A percentile compares a stretch with the other conserved stretches of the same genome.
phyloP scores from a whole-genome alignment of 2,113 vertebrate genomes.

The Sprattus sprattus region DNA sequence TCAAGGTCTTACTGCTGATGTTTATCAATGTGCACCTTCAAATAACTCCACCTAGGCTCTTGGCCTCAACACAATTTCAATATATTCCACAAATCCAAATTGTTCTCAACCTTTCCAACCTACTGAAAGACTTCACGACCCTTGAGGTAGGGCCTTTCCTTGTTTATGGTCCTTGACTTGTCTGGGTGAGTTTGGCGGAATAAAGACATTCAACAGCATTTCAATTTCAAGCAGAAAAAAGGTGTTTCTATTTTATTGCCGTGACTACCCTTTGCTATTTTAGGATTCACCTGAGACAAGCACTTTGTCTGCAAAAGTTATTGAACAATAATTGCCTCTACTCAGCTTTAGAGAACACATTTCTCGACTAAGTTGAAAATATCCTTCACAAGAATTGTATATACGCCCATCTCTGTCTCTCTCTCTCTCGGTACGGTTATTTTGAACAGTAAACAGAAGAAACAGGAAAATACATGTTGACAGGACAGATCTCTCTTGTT shows the following conservation, averaged over 20 bases:
- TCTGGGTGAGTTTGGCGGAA: neutral
- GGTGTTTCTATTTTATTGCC: neutral
- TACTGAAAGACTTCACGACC: neutral
- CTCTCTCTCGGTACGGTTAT: neutral
- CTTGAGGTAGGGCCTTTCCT: neutral
- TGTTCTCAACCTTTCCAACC: neutral
- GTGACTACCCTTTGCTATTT: neutral
- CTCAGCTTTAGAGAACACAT: neutral
- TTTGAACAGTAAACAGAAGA: neutral
- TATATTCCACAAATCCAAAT: neutral
- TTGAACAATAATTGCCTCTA: neutral
- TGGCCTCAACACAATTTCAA: neutral
- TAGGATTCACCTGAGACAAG: neutral
- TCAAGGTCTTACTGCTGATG: neutral
- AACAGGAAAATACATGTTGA: constrained; percentile 9
- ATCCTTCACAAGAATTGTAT: neutral
- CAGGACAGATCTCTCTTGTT: constrained; percentile 18
- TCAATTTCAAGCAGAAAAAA: neutral
- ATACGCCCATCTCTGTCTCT: neutral
- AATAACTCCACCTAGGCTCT: no score
- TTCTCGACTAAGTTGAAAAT: neutral
- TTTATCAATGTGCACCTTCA: no score
- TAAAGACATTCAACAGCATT: constrained; percentile 3
- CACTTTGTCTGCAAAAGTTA: neutral
- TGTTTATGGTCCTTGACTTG: neutral